A percentile compares a stretch with the other conserved stretches of the same genome.
Conservation (phyloP, 2,888 invertebrate genomes). For the Phytoseiulus persimilis region DNA sequence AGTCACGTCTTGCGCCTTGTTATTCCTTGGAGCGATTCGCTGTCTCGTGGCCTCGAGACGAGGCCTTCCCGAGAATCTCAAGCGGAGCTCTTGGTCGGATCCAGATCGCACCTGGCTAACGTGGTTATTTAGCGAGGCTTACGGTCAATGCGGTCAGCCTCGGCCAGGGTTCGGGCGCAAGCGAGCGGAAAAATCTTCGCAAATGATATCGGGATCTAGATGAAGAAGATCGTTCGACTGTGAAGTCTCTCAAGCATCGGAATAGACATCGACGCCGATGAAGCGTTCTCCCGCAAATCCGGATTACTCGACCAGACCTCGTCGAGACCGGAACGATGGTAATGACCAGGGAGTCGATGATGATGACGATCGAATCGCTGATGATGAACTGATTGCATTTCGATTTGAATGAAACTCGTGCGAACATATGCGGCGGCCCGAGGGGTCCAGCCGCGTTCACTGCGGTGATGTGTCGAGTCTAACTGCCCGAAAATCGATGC, state of each 20-base stretch:
- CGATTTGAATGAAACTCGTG: too few relatives aligned
- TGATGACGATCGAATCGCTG: background rate
- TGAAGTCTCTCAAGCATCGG: background rate
- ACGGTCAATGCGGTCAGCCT: background rate
- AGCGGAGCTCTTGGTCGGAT: background rate
- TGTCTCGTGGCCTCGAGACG: background rate
- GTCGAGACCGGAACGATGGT: background rate
- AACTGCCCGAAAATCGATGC: too few relatives aligned
- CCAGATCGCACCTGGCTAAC: background rate
- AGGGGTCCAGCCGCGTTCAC: too few relatives aligned
- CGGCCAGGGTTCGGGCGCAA: background rate
- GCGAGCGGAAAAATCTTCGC: background rate
- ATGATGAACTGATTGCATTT: too few relatives aligned
- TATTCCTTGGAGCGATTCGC: background rate
- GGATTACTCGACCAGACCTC: slow-evolving; percentile 5
- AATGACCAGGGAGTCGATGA: background rate
- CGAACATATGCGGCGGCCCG: too few relatives aligned
- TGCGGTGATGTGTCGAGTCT: too few relatives aligned
- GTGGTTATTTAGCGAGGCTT: background rate
- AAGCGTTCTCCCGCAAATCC: background rate
- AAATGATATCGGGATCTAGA: background rate
- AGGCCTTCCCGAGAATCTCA: background rate
- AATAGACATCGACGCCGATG: background rate
- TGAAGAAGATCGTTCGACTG: background rate
- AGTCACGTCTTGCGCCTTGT: too few relatives aligned